Base-by-base conservation (phyloP, 2,797 vertebrate species). In the Choloepus didactylus region DNA sequence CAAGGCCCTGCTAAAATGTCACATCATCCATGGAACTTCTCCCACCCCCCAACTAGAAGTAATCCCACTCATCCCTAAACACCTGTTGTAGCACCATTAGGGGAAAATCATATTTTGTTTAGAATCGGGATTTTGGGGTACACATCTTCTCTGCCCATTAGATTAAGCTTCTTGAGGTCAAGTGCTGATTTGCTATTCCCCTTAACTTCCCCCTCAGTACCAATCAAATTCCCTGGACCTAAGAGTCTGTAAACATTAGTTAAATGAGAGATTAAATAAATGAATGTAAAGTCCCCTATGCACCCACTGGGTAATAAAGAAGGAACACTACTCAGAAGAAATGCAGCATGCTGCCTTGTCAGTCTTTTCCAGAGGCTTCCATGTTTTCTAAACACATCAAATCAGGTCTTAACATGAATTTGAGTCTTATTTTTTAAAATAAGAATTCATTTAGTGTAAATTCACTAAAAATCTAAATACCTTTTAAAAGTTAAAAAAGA, bases 401-500 rank as follows among this genome's bases (percentile, higher is more conserved):
- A 35, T 72, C 46, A 81, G 31, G 38, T 73, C 46, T 46, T 51
- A n/a, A 10, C 46, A 31, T 54, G 25, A 35, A 84, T 80, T 79
- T 87, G 51, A 67, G n/a, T 77, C 19, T 70, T 64, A 18, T 38
- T 95, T 92, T 67, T 72, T 44, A 44, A 95, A 91, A 94, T 49
- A 92, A 87, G 5, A 46, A 62, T 83, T 84, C 16, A 80, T 87
- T 82, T 76, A 91, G 27, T 16, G 19, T 51, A 87, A 87, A 27
- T 76, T 89, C 80, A 73, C 27, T 94, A 92, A 38, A 44, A 97
- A 88, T 59, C 29, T 77, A 91, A 87, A 82, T 51, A 46, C 44
- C 79, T 93, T 94, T 96, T 85, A 72, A 54, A 87, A 96, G 81
- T 84, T 51, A 95, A 15, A 59, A 95, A 90, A 77, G 67, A 94